Evolutionary conservation across 2,113 vertebrate genomes (phyloP).

Genomic region (Arenaria interpres): DNA sequence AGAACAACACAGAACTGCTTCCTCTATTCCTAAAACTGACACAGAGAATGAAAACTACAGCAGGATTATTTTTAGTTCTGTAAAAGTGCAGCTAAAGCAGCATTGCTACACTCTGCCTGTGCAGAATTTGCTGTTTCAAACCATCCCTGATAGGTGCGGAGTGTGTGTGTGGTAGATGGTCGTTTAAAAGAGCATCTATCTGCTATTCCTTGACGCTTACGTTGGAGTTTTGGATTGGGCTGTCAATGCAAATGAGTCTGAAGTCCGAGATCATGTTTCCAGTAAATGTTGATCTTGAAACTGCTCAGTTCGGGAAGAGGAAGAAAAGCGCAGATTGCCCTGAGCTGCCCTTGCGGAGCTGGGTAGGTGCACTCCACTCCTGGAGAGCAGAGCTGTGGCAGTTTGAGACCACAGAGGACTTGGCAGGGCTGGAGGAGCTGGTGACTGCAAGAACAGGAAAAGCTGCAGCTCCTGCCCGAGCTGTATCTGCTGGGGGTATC

Average conservation of each 20-base stretch:
- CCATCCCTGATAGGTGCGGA: background rate
- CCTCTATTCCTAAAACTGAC: slow-evolving; percentile 50
- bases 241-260: background rate
- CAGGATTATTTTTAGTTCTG: slow-evolving; percentile 65
- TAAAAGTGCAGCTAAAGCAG: slow-evolving; percentile 26
- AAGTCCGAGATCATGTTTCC: background rate
- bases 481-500: background rate
- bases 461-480: background rate
- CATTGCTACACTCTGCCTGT: background rate
- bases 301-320: background rate
- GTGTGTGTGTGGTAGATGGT: background rate
- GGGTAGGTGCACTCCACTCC: background rate
- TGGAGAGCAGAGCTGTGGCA: background rate
- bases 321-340: background rate
- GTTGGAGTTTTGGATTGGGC: background rate
- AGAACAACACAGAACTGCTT: slow-evolving; percentile 32
- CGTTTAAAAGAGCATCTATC: background rate
- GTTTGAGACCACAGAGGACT: background rate
- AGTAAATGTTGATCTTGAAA: background rate
- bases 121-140: slow-evolving; percentile 6
- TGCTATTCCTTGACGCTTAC: background rate
- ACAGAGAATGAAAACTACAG: slow-evolving; percentile 38
- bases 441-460: background rate
- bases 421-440: background rate
- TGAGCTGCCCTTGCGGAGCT: background rate